phyloP scores from a whole-genome alignment of 2,113 vertebrate genomes.

The Daboia siamensis region DNA sequence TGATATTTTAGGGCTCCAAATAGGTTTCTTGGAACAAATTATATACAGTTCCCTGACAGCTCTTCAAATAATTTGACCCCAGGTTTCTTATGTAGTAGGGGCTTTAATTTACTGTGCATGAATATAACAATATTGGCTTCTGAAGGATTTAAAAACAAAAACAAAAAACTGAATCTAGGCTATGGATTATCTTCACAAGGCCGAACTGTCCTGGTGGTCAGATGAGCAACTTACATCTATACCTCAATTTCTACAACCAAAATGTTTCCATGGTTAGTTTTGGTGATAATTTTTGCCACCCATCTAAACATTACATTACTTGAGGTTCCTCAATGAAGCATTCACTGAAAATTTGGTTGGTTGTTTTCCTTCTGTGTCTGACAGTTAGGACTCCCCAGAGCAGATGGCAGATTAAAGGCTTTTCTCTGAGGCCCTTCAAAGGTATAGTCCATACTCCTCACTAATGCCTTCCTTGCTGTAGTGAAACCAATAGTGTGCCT shows the following conservation, averaged over 20 bases:
- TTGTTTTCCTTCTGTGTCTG: background rate
- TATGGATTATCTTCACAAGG: background rate
- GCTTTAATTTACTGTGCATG: background rate
- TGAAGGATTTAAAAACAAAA: background rate
- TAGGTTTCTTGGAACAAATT: background rate
- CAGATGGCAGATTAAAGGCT: background rate
- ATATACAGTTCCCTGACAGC: background rate
- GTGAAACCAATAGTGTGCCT: background rate
- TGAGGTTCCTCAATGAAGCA: background rate
- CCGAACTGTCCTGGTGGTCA: background rate
- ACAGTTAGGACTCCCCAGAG: background rate
- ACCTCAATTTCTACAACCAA: background rate
- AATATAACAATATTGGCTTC: background rate
- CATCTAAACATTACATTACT: background rate
- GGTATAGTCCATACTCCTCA: background rate
- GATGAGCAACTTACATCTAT: background rate
- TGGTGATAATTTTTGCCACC: background rate
- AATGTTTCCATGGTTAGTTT: background rate
- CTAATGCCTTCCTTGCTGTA: background rate
- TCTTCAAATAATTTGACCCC: background rate
- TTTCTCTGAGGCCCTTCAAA: background rate
- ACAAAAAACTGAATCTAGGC: background rate
- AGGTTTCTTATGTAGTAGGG: background rate
- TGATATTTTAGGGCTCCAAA: background rate
- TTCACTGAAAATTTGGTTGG: background rate